Evolutionary conservation across 1,140 invertebrate species (phyloP), one percentile per base, ranked within the genome.

Genomic region (Calycopis cecrops): DNA sequence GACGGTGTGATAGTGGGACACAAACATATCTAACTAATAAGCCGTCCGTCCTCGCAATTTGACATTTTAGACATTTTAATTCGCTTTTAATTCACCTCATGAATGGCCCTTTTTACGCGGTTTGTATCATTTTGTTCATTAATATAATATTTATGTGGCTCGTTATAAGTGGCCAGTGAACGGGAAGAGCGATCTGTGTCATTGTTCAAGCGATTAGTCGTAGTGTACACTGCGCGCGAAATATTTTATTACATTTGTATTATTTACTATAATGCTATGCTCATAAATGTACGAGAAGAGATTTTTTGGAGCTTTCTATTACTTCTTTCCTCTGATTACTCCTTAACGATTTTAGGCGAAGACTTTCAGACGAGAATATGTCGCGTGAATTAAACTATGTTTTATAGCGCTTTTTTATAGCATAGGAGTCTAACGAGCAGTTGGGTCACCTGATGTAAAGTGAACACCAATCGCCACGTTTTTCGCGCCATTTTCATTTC

Each of bases 101-200:
- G 79, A 82, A 85, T 85, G 52, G 73, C 72, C 63, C 69, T 64
- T 78, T 84, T 84, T 86, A 84, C 79, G 76, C 79, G 68, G 69
- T 82, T 85, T 82, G 72, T 81, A 78, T 75, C 71, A 82, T 86
- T 84, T 74, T 78, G 72, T 82, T 83, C 77, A 72, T 83, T 83
- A 81, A 80, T 85, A 77, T 76, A 69, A 79, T 76, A 75, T 73
- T 75, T 79, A 75, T 78, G 67, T 50, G 54, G 62, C 68, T 79
- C 69, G 68, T 83, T 81, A 76, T 71, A 66, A 61, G 60, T 69
- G 69, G 59, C 56, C 71, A 71, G 65, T 56, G 59, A 70, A 63
- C 62, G 62, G 65, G 52, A 69, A 58, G 58, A 52, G 48, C 48
- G 60, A 63, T 60, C 53, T 60, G 52, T 66, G 63, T 67, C 60